phyloP scores from a whole-genome alignment of 2,113 vertebrate genomes.

The Cololabis saira region DNA sequence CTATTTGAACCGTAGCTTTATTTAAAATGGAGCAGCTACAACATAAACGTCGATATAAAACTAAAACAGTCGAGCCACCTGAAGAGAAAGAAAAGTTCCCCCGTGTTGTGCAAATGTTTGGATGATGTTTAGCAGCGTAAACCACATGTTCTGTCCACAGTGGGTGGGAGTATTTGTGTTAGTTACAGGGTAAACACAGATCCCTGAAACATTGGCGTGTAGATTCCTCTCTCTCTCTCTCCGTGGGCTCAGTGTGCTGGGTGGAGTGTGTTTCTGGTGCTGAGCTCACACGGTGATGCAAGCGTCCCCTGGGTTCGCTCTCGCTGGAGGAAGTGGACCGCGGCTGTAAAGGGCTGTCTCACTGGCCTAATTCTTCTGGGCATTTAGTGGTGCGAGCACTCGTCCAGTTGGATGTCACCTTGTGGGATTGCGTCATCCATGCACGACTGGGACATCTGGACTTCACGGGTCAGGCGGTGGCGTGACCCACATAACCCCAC shows the following conservation, averaged over 20 bases:
- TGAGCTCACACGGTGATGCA: constrained; percentile 70
- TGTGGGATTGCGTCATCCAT: background rate
- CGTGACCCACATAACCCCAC: too few species aligned
- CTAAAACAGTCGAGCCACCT: background rate
- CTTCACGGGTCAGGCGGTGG: too few species aligned
- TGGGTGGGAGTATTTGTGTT: constrained; percentile 73
- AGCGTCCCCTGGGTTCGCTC: constrained; percentile 49
- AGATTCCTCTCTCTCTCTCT: constrained; percentile 16
- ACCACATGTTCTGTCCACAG: constrained; percentile 56
- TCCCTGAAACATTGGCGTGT: constrained; percentile 23
- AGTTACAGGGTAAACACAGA: constrained; percentile 73
- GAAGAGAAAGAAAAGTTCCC: constrained; percentile 26
- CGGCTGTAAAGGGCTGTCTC: constrained; percentile 10
- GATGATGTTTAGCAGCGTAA: constrained; percentile 48
- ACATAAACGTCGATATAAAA: too few species aligned
- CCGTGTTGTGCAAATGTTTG: constrained; percentile 40
- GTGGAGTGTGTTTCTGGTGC: constrained; percentile 45
- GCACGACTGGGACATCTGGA: too few species aligned
- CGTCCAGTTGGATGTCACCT: constrained; percentile 11
- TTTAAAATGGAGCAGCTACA: background rate
- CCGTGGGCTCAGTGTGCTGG: constrained; percentile 40
- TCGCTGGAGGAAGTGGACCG: constrained; percentile 31
- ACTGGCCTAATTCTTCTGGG: constrained; percentile 35
- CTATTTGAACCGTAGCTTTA: background rate
- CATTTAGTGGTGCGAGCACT: constrained; percentile 5